phyloP scores from a whole-genome alignment of 1,140 invertebrate genomes.

The Carcinoscorpius rotundicauda region DNA sequence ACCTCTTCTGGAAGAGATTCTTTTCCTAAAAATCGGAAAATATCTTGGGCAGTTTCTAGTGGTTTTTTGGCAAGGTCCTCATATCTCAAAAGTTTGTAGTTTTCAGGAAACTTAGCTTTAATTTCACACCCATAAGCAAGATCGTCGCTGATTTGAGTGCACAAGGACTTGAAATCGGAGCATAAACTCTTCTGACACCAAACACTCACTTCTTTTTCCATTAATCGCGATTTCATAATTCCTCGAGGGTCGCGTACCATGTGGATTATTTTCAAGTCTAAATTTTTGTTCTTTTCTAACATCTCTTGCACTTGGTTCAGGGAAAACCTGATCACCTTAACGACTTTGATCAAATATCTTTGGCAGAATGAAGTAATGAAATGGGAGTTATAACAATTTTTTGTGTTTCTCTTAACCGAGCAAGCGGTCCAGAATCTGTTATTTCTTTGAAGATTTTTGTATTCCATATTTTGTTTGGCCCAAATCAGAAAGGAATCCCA shows the following conservation, averaged over 20 bases:
- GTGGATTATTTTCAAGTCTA: slow-evolving; percentile 51
- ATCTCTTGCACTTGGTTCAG: slow-evolving; percentile 9
- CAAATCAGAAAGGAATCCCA: not conserved
- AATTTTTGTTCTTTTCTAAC: slow-evolving; percentile 7
- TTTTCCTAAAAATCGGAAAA: slow-evolving; percentile 63
- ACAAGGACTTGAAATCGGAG: slow-evolving; percentile 56
- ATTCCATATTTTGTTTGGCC: slow-evolving; percentile 4
- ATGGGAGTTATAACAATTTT: slow-evolving; percentile 8
- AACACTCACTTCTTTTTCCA: slow-evolving; percentile 45
- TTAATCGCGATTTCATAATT: slow-evolving; percentile 60
- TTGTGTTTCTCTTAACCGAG: not conserved
- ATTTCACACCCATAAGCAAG: slow-evolving; percentile 47
- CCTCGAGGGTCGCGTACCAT: slow-evolving; percentile 72
- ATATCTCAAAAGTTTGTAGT: slow-evolving; percentile 46
- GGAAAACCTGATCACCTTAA: slow-evolving; percentile 16
- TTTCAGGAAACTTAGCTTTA: slow-evolving; percentile 49
- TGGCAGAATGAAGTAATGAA: slow-evolving; percentile 9
- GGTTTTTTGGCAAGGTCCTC: slow-evolving; percentile 73
- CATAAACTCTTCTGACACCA: slow-evolving; percentile 74
- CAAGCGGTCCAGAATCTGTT: slow-evolving; percentile 11
- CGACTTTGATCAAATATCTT: slow-evolving; percentile 6
- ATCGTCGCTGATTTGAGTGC: slow-evolving; percentile 61
- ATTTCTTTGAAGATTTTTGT: slow-evolving; percentile 13
- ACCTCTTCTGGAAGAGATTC: slow-evolving; percentile 9
- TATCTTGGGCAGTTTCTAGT: slow-evolving; percentile 47